A percentile compares a stretch with the other conserved stretches of the same genome.
These are phyloP conservation scores for Anguilla anguilla DNA, from an alignment of 2,797 vertebrate species.

Conservation along the genomic window DNA sequence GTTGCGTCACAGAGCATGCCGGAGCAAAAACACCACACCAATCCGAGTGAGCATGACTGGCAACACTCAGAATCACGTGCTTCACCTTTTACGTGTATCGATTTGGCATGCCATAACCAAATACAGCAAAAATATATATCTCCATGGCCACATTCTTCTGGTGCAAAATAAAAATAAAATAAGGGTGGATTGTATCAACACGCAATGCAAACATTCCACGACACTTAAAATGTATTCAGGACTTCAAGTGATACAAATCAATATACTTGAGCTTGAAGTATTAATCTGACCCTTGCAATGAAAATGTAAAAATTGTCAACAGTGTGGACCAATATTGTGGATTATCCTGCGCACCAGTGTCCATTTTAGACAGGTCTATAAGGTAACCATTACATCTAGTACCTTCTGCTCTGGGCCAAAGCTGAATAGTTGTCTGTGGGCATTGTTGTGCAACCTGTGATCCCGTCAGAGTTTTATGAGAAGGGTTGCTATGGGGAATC, in stretches of 20 bases:
- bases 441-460: not conserved
- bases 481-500: slow-evolving; percentile 8
- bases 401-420: not conserved
- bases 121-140: slow-evolving; percentile 39
- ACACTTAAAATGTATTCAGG: not conserved
- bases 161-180: not conserved
- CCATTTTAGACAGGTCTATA: not conserved
- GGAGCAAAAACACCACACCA: not conserved
- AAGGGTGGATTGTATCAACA: slow-evolving; percentile 7
- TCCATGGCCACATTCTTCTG: not conserved
- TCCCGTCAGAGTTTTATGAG: slow-evolving; percentile 7
- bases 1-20: slow-evolving; percentile 37
- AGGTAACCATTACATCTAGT: not conserved
- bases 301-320: not conserved
- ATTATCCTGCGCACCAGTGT: not conserved
- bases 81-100: slow-evolving; percentile 46
- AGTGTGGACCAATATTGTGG: not conserved
- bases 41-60: slow-evolving; percentile 30
- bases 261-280: not conserved
- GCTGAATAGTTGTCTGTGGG: not conserved
- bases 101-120: slow-evolving; percentile 50
- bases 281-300: not conserved
- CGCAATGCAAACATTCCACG: not conserved
- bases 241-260: not conserved
- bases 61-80: slow-evolving; percentile 41